phyloP scores from a whole-genome alignment of 2,797 vertebrate genomes.

The Phyllotis vaccarum region DNA sequence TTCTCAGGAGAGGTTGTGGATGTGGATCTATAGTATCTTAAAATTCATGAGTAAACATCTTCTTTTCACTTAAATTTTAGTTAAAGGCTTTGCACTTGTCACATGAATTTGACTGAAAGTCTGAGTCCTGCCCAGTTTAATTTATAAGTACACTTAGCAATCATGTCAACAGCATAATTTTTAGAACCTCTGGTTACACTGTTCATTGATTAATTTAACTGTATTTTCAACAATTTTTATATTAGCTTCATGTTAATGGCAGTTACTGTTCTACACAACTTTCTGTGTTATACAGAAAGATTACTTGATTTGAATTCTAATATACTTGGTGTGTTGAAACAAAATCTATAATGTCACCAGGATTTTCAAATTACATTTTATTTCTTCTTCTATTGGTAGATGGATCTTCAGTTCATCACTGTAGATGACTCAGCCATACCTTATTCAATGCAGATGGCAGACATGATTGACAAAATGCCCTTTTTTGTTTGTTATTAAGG shows the following conservation, averaged over 20 bases:
- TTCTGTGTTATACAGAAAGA: background rate
- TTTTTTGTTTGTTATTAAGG: background rate
- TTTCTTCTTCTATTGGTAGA: background rate
- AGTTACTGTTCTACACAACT: background rate
- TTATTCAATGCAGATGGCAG: background rate
- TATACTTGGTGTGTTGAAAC: background rate
- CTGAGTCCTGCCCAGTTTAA: background rate
- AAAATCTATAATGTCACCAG: background rate
- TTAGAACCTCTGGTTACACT: background rate
- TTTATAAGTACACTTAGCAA: background rate
- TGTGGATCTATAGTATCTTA: background rate
- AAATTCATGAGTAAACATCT: too few relatives aligned
- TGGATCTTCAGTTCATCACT: background rate
- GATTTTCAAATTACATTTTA: background rate
- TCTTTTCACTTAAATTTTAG: background rate
- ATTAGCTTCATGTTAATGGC: too few relatives aligned
- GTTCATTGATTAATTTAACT: background rate
- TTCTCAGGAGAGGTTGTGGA: background rate
- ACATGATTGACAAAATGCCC: background rate
- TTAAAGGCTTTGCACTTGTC: background rate
- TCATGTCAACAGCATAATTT: too few relatives aligned
- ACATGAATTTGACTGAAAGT: background rate
- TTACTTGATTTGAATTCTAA: background rate
- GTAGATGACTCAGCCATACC: background rate
- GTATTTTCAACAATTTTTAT: fast-evolving